These are phyloP conservation scores for Agrilus planipennis DNA, from an alignment of 1,140 invertebrate species.

Conservation along the genomic window DNA sequence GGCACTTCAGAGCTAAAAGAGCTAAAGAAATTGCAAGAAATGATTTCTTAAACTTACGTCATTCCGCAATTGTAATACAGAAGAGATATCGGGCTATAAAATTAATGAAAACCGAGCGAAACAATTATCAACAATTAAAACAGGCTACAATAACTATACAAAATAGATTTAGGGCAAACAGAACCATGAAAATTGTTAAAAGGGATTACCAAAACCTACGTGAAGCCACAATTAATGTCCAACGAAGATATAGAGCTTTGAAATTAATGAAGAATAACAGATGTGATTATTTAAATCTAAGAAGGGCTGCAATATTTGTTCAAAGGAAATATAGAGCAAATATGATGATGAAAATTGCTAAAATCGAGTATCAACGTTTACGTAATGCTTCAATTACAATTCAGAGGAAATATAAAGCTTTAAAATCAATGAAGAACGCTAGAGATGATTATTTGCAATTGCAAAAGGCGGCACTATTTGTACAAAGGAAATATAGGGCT, in stretches of 20 bases:
- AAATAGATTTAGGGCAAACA: conserved; percentile 37
- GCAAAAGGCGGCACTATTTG: conserved; percentile 21
- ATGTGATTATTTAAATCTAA: conserved; percentile 16
- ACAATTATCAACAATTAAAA: conserved; percentile 19
- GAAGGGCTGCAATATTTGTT: conserved; percentile 18
- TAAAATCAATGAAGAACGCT: conserved; percentile 17
- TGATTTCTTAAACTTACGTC: conserved; percentile 18
- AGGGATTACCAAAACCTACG: conserved; percentile 31
- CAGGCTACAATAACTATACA: conserved; percentile 19
- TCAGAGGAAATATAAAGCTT: conserved; percentile 21
- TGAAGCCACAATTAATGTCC: conserved; percentile 33
- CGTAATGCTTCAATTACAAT: conserved; percentile 14
- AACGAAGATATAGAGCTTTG: conserved; percentile 36
- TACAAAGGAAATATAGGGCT: conserved; percentile 32
- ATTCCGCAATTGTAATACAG: conserved; percentile 12
- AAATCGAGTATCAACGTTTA: conserved; percentile 11
- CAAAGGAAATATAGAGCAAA: conserved; percentile 25
- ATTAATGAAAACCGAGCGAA: conserved; percentile 12
- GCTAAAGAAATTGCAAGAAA: conserved; percentile 2
- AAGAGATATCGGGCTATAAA: conserved; percentile 30
- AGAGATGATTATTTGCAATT: conserved; percentile 19
- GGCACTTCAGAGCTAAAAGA: conserved; percentile 24
- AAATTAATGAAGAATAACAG: conserved; percentile 14
- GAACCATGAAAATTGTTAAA: conserved; percentile 17
- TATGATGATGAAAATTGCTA: conserved; percentile 15